Base-by-base conservation (phyloP, 2,797 vertebrate species). In the Tenualosa ilisha region DNA sequence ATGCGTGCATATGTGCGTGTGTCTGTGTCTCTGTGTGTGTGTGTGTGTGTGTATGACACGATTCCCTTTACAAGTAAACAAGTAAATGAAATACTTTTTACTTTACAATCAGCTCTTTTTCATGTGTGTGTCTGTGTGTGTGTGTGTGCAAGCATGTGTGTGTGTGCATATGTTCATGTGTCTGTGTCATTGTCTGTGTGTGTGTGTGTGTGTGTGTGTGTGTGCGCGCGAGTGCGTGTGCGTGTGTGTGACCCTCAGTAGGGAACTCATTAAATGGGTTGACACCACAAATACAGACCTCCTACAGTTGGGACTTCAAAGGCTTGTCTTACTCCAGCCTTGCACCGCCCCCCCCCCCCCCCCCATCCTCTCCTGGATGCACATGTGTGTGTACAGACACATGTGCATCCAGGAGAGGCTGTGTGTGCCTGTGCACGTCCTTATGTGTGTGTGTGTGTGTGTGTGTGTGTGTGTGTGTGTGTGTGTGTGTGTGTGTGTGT, bases 191-290 rank as follows among this genome's bases (percentile, higher is more conserved):
- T n/a, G n/a, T 31, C 31, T 61, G 1, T 61, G 59, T 61, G 59
- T 72, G 65, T 72, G 26, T 72, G 65, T 31, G 65, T 31, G 65
- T 72, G 65, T 31, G 65, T 72, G 12, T 72, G 65, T 72, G 65
- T 37, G 65, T 13, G 65, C 3, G 26, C 15, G 12, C 15, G 24
- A 37, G 65, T 72, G 12, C 37, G 65, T 72, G 65, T 37, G 65
- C 3, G 65, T 3, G 26, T 59, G 56, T 22, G 6, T 59, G 3
- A 3, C 56, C 20, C 56, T 59, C 53, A 56, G 53, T 56, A 59
- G 56, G 56, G 20, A 59, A 20, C 56, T 20, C 56, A 59, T 59
- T 59, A 59, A 59, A 20, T 59, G 56, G 20, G 56, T 6, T 59
- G 5, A 59, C 56, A 3, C 56, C 17, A 59, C 22, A 59, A n/a